A percentile compares a stretch with the other conserved stretches of the same genome.
phyloP scores from a whole-genome alignment of 2,797 vertebrate genomes.

The Acipenser oxyrinchus region DNA sequence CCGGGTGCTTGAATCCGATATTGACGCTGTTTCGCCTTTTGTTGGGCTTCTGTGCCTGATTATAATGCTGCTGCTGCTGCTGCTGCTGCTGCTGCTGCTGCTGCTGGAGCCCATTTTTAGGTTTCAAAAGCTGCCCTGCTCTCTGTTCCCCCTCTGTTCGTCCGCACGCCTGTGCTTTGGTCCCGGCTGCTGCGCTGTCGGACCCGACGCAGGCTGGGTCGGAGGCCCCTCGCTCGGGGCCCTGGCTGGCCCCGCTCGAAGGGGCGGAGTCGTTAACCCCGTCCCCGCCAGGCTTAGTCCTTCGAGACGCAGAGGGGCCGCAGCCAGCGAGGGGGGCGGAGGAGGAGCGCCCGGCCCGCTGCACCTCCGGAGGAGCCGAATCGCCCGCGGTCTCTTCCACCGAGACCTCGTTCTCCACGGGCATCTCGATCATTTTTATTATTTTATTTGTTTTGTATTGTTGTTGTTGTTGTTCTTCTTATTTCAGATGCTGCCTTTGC shows the following conservation, averaged over 20 bases:
- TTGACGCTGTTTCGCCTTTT: conserved; percentile 69
- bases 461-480: not conserved
- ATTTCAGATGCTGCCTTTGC: conserved; percentile 14
- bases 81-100: conserved; percentile 43
- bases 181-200: not conserved
- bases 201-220: conserved; percentile 23
- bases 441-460: no score
- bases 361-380: conserved; percentile 46
- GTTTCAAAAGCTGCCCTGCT: conserved; percentile 24
- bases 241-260: conserved; percentile 6
- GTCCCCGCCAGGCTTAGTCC: no score
- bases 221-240: conserved; percentile 6
- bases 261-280: not conserved
- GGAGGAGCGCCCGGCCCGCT: conserved; percentile 39
- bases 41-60: conserved; percentile 28
- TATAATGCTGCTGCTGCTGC: not conserved
- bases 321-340: conserved; percentile 17
- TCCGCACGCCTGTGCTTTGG: not conserved
- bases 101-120: conserved; percentile 65
- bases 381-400: conserved; percentile 22
- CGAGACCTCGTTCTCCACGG: conserved; percentile 59
- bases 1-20: conserved; percentile 67
- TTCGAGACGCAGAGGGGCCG: not conserved
- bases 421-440: conserved; percentile 62
- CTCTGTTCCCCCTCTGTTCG: not conserved